Base-by-base conservation (phyloP, 2,113 vertebrate genomes). In the Oceanodroma tethys region DNA sequence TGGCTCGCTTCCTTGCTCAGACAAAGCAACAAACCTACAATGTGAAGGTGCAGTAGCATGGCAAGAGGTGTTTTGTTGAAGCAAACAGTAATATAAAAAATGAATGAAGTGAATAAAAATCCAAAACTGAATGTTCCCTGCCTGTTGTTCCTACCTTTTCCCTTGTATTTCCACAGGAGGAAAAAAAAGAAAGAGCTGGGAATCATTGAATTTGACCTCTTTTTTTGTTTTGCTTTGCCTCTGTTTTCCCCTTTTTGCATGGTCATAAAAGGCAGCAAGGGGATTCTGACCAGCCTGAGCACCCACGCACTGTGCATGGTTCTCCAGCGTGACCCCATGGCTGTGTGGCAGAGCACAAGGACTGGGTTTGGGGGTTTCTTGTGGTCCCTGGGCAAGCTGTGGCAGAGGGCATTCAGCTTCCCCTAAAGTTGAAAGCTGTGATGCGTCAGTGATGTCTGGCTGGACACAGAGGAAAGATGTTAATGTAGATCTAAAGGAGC, bases 241-340 rank as follows among this genome's bases (percentile, higher is more conserved):
- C 27, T 65, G 5, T 36, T 88, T 52, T 19, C 16, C 17, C 27
- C n/a, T 66, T 74, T 70, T 60, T 36, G 11, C 36, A n/a, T 19
- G 14, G 19, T 71, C 26, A 66, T 55, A 56, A 71, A 66, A 56
- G 16, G 48, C 16, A 55, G 32, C 32, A 53, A 70, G 32, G 10
- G 26, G 32, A 68, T 40, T 74, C 32, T 70, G 50, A 70, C 5
- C 45, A 74, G 21, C 9, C 18, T 19, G 29, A 65, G 25, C 11
- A 79, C 6, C 9, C 50, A 70, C 0, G 1, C 13, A 45, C 48
- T 0, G 0, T 14, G 22, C 20, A 17, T n/a, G 4, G 30, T 19
- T 84, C 63, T 76, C 52, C 58, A 63, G 47, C 0, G 0, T 72
- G 81, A 83, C 16, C 38, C 30, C 38, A 43, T 0, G 1, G 9